phyloP scores from a whole-genome alignment of 2,113 vertebrate genomes.

The Siniperca chuatsi region DNA sequence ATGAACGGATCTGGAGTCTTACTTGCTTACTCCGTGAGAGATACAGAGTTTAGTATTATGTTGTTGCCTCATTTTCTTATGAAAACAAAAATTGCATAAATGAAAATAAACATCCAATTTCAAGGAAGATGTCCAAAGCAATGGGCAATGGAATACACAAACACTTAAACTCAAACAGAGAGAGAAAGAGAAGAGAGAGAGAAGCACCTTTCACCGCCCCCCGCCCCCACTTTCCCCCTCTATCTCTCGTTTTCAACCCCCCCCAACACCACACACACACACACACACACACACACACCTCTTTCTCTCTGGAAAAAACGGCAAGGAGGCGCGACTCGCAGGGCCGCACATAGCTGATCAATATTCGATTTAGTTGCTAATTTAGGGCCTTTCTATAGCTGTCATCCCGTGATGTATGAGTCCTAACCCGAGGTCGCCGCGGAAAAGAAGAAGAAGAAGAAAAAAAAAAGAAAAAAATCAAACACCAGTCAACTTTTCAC shows the following conservation, averaged over 20 bases:
- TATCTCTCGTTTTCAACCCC: conserved; percentile 63
- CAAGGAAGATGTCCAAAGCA: conserved; percentile 42
- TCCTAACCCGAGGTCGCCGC: conserved; percentile 91
- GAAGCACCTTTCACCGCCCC: conserved; percentile 72
- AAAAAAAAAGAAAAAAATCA: conserved; percentile 86
- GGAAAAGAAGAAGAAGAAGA: conserved; percentile 86
- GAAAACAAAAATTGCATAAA: conserved; percentile 15
- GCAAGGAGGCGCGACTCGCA: conserved; percentile 88
- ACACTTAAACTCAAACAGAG: conserved; percentile 73
- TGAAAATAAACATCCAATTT: conserved; percentile 29
- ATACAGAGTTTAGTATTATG: neutral
- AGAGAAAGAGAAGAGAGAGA: conserved; percentile 57
- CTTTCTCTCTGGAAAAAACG: conserved; percentile 80
- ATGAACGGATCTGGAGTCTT: conserved; percentile 10
- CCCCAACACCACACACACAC: conserved; percentile 18
- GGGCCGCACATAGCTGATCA: conserved; percentile 94
- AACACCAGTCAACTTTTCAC: conserved; percentile 91
- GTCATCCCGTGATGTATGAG: conserved; percentile 99
- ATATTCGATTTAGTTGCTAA: conserved; percentile 99
- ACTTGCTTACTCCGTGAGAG: neutral
- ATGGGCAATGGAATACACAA: conserved; percentile 53
- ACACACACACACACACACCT: conserved; percentile 31
- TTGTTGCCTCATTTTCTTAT: conserved; percentile 25
- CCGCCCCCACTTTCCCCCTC: conserved; percentile 20
- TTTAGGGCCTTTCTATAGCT: conserved; percentile 98